Evolutionary conservation across 2,888 invertebrate species (phyloP).

Genomic region (Macrosiphum euphorbiae): DNA sequence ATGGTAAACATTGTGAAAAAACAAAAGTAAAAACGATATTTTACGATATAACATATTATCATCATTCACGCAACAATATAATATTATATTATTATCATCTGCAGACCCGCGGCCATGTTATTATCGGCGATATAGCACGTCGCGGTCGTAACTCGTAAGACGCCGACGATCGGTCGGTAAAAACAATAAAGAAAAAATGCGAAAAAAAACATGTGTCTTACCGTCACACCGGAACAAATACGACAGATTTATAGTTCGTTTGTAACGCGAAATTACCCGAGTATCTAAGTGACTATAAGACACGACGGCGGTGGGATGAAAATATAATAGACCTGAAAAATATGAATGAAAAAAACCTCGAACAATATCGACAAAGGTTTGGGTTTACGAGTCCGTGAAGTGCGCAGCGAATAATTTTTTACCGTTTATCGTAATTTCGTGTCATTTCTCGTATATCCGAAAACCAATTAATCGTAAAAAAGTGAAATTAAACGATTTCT

Average conservation of each 20-base stretch:
- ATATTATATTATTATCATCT: neutral
- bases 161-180: neutral
- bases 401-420: slow-evolving; percentile 7
- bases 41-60: neutral
- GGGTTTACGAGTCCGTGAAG: slow-evolving; percentile 22
- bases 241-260: neutral
- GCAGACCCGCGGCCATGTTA: neutral
- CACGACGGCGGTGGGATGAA: neutral
- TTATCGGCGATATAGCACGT: neutral
- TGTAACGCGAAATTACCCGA: neutral
- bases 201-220: neutral
- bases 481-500: neutral
- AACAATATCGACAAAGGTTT: neutral
- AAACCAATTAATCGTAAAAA: neutral
- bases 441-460: slow-evolving; percentile 2
- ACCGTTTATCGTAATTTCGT: neutral
- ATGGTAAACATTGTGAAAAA: neutral
- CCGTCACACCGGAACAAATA: neutral
- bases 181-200: slow-evolving; percentile 4
- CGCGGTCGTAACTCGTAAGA: neutral
- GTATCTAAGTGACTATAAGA: neutral
- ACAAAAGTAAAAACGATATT: slow-evolving; percentile 1
- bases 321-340: neutral
- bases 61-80: neutral
- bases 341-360: neutral